phyloP scores from a whole-genome alignment of 2,113 vertebrate species.

The Rhizomys pruinosus region DNA sequence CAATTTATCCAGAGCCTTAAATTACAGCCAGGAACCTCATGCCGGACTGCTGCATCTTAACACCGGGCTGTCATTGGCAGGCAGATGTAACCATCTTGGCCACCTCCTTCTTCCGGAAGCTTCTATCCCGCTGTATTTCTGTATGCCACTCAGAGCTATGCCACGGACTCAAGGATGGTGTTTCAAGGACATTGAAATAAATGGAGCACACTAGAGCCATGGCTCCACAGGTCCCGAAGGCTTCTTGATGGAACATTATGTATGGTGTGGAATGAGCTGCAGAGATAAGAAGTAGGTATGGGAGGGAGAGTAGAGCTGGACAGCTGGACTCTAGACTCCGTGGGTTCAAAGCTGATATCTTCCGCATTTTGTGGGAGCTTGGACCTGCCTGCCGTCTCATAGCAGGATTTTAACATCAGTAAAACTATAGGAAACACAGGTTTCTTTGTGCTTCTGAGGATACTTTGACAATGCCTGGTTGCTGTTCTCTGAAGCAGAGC shows the following conservation, averaged over 20 bases:
- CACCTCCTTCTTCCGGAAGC: conserved; percentile 72
- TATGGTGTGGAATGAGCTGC: not conserved
- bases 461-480: rapidly evolving
- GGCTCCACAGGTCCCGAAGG: conserved; percentile 18
- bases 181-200: not conserved
- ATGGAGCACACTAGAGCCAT: not conserved
- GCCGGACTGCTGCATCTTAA: conserved; percentile 76
- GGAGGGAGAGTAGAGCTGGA: not conserved
- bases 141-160: conserved; percentile 60
- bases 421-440: too few species aligned
- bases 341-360: not conserved
- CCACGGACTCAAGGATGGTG: conserved; percentile 47
- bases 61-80: conserved; percentile 77
- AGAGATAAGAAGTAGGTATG: too few species aligned
- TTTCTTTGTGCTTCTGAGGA: rapidly evolving
- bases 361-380: not conserved
- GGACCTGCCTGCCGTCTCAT: rapidly evolving
- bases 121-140: conserved; percentile 71
- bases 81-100: conserved; percentile 59
- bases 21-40: conserved; percentile 75
- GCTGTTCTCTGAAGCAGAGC: not conserved
- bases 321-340: not conserved
- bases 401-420: not conserved
- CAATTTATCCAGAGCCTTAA: conserved; percentile 72
- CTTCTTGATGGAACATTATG: not conserved